Evolutionary conservation across 2,797 vertebrate genomes (phyloP).

Genomic region (Sebastes variabilis): DNA sequence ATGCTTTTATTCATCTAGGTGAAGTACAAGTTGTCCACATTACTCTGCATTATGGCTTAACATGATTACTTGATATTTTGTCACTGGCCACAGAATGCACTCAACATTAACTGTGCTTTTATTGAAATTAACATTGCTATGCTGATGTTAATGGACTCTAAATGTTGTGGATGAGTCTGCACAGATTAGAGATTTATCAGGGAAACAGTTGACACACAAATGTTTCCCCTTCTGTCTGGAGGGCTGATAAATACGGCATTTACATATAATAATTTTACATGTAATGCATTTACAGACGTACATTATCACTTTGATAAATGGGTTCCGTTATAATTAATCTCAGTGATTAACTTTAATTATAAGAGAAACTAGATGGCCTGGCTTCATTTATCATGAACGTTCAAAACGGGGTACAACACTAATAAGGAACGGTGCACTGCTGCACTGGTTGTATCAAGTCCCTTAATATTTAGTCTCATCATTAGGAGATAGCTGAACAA

Average conservation of each 20-base stretch:
- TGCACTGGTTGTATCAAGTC: slow-evolving; percentile 24
- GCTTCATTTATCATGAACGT: slow-evolving; percentile 31
- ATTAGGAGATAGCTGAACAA: slow-evolving; percentile 38
- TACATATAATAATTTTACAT: slow-evolving; percentile 36
- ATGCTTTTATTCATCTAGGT: not conserved
- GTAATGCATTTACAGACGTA: slow-evolving; percentile 21
- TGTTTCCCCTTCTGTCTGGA: slow-evolving; percentile 23
- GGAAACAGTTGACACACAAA: slow-evolving; percentile 21
- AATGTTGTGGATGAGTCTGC: slow-evolving; percentile 6
- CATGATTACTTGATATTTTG: slow-evolving; percentile 19
- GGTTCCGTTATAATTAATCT: slow-evolving; percentile 31
- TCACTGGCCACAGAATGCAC: not conserved
- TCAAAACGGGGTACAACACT: slow-evolving; percentile 3
- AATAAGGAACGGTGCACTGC: slow-evolving; percentile 15
- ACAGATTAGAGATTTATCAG: slow-evolving; percentile 43
- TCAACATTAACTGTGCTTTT: slow-evolving; percentile 9
- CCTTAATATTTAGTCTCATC: slow-evolving; percentile 35
- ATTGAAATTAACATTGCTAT: slow-evolving; percentile 20
- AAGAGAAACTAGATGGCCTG: slow-evolving; percentile 27
- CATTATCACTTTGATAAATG: slow-evolving; percentile 31
- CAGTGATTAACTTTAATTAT: slow-evolving; percentile 43
- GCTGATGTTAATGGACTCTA: slow-evolving; percentile 21
- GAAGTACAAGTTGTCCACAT: not conserved
- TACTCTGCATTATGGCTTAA: not conserved
- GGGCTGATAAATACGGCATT: slow-evolving; percentile 46